These are phyloP conservation scores for Eudyptes chrysolophus DNA, from an alignment of 2,113 vertebrate species.

Conservation along the genomic window DNA sequence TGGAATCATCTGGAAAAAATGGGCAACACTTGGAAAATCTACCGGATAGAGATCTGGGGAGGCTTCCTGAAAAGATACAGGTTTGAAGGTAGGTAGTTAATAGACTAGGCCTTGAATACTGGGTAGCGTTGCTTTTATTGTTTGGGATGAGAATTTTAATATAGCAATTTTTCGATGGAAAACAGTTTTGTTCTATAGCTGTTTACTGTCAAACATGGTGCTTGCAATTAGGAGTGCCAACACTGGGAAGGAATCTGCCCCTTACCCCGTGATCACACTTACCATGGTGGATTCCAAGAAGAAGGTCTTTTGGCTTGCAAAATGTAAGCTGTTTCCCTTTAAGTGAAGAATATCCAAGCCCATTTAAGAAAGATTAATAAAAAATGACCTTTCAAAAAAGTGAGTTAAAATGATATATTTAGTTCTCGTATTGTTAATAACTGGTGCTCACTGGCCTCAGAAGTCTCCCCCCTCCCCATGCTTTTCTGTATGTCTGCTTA, in stretches of 20 bases:
- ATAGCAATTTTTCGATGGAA: neutral
- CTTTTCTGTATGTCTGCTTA: neutral
- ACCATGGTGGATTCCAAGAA: neutral
- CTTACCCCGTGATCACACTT: neutral
- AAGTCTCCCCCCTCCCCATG: neutral
- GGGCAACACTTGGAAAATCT: neutral
- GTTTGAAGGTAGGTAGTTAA: neutral
- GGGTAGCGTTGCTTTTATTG: neutral
- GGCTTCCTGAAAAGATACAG: neutral
- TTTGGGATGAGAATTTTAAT: neutral
- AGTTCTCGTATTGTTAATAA: constrained; percentile 27
- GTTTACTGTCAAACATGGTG: neutral
- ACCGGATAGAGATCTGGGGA: neutral
- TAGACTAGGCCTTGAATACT: neutral
- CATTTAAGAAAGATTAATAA: constrained; percentile 21
- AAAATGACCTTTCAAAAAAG: constrained; percentile 23
- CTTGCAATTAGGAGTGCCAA: neutral
- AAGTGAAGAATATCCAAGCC: constrained; percentile 5
- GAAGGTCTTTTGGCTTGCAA: neutral
- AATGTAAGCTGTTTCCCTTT: neutral
- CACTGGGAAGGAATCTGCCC: neutral
- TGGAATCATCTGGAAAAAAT: neutral
- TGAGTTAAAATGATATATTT: neutral
- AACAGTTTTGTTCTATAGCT: neutral
- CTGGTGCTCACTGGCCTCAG: neutral